These are phyloP conservation scores for Mastacembelus armatus DNA, from an alignment of 2,797 vertebrate genomes.

Conservation along the genomic window DNA sequence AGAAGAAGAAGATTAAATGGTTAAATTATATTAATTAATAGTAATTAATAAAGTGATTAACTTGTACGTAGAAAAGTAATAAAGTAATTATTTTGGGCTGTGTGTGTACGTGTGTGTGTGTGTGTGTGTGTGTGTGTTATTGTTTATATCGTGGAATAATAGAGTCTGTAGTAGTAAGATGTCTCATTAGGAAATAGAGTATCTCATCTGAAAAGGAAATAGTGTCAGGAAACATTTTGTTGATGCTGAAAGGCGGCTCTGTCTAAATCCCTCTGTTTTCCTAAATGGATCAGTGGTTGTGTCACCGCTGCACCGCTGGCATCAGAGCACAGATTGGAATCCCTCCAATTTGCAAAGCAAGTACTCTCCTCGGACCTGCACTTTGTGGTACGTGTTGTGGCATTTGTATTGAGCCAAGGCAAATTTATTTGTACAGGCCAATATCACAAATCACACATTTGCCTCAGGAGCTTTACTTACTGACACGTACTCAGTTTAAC, in stretches of 20 bases:
- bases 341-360: conserved; percentile 26
- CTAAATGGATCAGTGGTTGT: background rate
- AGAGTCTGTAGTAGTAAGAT: background rate
- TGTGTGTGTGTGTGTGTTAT: too few relatives aligned
- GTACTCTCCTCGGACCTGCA: conserved; percentile 32
- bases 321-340: conserved; percentile 21
- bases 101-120: too few relatives aligned
- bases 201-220: background rate
- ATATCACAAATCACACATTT: too few relatives aligned
- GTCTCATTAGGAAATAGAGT: background rate
- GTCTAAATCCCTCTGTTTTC: background rate
- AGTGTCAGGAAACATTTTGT: conserved; percentile 1
- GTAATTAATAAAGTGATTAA: too few relatives aligned
- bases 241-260: background rate
- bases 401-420: conserved; percentile 17
- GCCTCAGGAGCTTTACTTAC: too few relatives aligned
- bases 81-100: too few relatives aligned
- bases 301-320: conserved; percentile 13
- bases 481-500: too few relatives aligned
- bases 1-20: too few relatives aligned
- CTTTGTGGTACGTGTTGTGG: conserved; percentile 1
- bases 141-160: too few relatives aligned
- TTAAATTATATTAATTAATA: too few relatives aligned
- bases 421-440: too few relatives aligned
- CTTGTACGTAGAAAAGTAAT: too few relatives aligned